phyloP scores from a whole-genome alignment of 2,888 invertebrate genomes.

The Saturnia pavonia region DNA sequence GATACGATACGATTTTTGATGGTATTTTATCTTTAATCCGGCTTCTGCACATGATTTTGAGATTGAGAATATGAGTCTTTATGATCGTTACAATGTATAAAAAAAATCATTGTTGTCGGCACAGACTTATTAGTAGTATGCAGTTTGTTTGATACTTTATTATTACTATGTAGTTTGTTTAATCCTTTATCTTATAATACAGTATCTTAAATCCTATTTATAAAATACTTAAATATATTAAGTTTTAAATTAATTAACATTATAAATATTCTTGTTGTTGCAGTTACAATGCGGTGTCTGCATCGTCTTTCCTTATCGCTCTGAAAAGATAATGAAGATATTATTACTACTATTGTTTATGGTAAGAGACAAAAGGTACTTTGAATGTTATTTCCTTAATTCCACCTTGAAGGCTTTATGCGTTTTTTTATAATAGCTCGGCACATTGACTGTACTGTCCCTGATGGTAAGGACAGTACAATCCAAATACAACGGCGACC shows the following conservation, averaged over 20 bases:
- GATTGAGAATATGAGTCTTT: too few species aligned
- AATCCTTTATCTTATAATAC: not conserved
- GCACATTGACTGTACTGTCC: too few species aligned
- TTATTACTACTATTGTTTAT: slow-evolving; percentile 9
- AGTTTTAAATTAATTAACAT: not conserved
- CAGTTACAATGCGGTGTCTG: not conserved
- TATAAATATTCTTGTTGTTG: not conserved
- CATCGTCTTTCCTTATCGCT: slow-evolving; percentile 5
- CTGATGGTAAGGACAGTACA: too few species aligned
- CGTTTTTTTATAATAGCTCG: too few species aligned
- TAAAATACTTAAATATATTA: not conserved
- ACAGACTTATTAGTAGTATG: too few species aligned
- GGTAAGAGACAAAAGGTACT: not conserved
- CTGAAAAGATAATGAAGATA: not conserved
- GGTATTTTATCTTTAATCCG: too few species aligned
- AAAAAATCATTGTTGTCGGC: too few species aligned
- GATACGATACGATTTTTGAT: not conserved
- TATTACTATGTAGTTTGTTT: too few species aligned
- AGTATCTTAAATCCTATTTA: not conserved
- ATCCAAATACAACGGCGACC: too few species aligned
- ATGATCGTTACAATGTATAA: too few species aligned
- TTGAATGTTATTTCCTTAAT: not conserved
- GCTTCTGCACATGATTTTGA: too few species aligned
- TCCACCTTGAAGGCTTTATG: not conserved
- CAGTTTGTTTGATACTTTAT: too few species aligned